Evolutionary conservation across 2,113 vertebrate species (phyloP).

Genomic region (Platysternon megacephalum): DNA sequence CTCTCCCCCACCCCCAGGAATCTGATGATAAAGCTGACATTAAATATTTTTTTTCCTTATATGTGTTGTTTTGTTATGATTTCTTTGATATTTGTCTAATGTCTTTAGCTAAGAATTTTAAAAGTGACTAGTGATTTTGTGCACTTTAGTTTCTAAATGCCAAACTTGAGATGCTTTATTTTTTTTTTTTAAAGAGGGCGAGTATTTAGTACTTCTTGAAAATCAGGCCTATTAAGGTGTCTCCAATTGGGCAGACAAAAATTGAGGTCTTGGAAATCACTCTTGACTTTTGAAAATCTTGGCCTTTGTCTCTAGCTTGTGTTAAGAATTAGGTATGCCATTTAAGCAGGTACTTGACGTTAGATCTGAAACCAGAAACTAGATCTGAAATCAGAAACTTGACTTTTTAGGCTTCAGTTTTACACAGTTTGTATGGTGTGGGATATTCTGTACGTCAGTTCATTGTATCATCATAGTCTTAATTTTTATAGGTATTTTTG

Average conservation of each 20-base stretch:
- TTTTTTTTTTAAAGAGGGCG: background rate
- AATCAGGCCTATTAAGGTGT: background rate
- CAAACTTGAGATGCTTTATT: background rate
- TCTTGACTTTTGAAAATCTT: background rate
- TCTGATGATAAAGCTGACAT: constrained; percentile 27
- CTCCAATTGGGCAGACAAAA: background rate
- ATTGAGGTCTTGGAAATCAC: rapidly evolving
- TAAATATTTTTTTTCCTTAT: background rate
- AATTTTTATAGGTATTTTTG: background rate
- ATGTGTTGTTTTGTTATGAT: background rate
- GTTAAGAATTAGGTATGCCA: rapidly evolving
- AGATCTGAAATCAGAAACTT: background rate
- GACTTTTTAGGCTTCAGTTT: background rate
- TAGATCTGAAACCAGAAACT: background rate
- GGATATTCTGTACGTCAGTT: background rate
- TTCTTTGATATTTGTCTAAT: constrained; percentile 7
- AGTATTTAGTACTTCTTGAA: background rate
- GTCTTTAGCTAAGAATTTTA: background rate
- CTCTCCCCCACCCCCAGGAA: background rate
- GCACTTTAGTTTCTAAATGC: background rate
- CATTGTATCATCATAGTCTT: background rate
- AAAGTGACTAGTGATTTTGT: background rate
- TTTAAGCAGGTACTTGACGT: background rate
- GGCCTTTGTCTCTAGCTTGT: background rate
- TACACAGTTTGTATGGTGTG: background rate